Conservation (phyloP, 2,113 vertebrate genomes). For the Haplotaxodon microlepis region DNA sequence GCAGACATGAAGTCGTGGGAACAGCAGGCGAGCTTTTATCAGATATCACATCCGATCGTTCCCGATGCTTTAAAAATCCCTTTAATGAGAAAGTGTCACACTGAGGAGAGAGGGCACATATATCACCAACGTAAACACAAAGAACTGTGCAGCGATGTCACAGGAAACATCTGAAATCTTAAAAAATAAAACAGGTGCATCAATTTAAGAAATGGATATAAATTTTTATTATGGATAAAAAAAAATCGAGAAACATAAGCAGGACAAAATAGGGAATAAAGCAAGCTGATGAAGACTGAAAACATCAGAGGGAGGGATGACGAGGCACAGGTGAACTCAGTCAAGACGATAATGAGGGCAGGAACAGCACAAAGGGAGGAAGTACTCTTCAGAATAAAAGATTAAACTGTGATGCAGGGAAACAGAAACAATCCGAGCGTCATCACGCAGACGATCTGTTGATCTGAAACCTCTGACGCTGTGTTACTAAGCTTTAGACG, state of each 20-base stretch:
- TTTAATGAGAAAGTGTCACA: background rate
- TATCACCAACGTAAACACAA: background rate
- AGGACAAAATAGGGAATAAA: background rate
- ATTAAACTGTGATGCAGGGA: background rate
- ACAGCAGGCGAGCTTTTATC: background rate
- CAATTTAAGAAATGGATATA: background rate
- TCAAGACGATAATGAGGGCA: background rate
- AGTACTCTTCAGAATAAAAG: background rate
- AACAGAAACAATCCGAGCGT: background rate
- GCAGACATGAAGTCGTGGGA: background rate
- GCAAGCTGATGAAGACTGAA: background rate
- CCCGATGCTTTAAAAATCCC: background rate
- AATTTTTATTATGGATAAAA: background rate
- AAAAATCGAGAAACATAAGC: background rate
- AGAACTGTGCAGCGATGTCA: background rate
- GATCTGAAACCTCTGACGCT: background rate
- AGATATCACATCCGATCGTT: background rate
- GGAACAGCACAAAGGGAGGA: background rate
- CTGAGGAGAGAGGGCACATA: background rate
- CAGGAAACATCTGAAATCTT: background rate
- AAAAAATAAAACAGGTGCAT: background rate
- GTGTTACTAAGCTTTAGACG: background rate
- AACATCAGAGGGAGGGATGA: background rate
- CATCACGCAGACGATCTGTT: background rate
- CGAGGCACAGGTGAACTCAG: background rate